Conservation (phyloP, 2,888 invertebrate species). For the Cantharis rufa region DNA sequence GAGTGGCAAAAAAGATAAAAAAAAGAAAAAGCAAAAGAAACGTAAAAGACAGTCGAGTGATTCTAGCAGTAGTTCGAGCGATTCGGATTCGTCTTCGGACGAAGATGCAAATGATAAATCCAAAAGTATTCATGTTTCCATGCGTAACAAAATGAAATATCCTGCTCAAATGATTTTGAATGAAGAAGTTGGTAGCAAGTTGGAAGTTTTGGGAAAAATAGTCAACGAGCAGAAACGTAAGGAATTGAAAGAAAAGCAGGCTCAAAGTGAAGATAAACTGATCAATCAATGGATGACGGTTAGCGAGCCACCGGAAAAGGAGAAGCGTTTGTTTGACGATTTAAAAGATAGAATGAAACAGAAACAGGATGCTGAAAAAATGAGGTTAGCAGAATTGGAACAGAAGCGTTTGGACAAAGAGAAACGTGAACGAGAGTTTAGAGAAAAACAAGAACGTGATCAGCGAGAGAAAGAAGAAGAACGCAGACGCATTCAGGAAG, state of each 20-base stretch:
- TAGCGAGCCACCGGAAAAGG: conserved; percentile 53
- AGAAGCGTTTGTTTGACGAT: conserved; percentile 57
- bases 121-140: conserved; percentile 67
- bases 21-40: conserved; percentile 59
- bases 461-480: conserved; percentile 42
- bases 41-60: conserved; percentile 49
- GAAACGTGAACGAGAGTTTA: conserved; percentile 49
- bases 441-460: conserved; percentile 48
- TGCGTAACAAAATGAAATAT: conserved; percentile 63
- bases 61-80: conserved; percentile 55
- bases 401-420: conserved; percentile 51
- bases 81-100: conserved; percentile 54
- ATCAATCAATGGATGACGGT: conserved; percentile 61
- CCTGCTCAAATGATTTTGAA: conserved; percentile 57
- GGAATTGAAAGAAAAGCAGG: conserved; percentile 30
- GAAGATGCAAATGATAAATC: conserved; percentile 57
- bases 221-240: conserved; percentile 57
- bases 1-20: conserved; percentile 55
- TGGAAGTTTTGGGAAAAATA: conserved; percentile 54
- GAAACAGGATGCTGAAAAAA: conserved; percentile 57
- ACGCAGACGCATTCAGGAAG: conserved; percentile 48
- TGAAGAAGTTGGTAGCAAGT: conserved; percentile 54
- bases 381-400: conserved; percentile 49
- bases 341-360: conserved; percentile 60
- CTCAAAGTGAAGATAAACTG: conserved; percentile 47